Evolutionary conservation across 1,140 invertebrate species (phyloP).

Genomic region (Alviniconcha marisindica): DNA sequence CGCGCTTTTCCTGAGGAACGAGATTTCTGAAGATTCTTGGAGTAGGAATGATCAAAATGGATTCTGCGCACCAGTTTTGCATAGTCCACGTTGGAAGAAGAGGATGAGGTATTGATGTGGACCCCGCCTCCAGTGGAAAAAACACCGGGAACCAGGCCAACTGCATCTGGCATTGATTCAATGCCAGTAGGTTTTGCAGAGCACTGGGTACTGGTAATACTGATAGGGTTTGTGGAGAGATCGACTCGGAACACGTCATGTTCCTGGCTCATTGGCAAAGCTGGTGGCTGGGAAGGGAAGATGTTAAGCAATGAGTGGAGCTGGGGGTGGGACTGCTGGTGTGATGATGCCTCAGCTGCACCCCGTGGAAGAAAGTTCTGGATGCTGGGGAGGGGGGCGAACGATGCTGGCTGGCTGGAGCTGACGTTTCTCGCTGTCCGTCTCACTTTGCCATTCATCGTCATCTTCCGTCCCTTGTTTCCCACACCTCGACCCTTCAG

Average conservation of each 20-base stretch:
- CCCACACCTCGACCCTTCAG: slow-evolving; percentile 9
- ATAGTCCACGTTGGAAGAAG: slow-evolving; percentile 9
- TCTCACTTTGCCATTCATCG: not conserved
- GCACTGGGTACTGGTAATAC: slow-evolving; percentile 4
- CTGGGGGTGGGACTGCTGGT: not conserved
- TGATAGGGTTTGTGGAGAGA: slow-evolving; percentile 27
- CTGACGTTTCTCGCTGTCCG: not conserved
- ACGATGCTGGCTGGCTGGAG: not conserved
- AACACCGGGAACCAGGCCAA: not conserved
- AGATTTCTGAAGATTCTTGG: slow-evolving; percentile 1
- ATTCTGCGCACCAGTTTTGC: slow-evolving; percentile 32
- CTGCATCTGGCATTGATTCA: not conserved
- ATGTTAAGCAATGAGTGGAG: not conserved
- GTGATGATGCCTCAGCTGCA: not conserved
- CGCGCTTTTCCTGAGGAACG: not conserved
- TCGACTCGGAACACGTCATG: slow-evolving; percentile 21
- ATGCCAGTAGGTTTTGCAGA: not conserved
- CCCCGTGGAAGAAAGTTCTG: not conserved
- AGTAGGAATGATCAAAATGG: slow-evolving; percentile 25
- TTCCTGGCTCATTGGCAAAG: not conserved
- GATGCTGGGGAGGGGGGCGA: not conserved
- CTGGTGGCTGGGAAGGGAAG: not conserved
- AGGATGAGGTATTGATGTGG: not conserved
- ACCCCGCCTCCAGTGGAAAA: not conserved
- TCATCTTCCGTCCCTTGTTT: not conserved